Evolutionary conservation across 2,797 vertebrate species (phyloP).

Genomic region (Myotis pilosus): DNA sequence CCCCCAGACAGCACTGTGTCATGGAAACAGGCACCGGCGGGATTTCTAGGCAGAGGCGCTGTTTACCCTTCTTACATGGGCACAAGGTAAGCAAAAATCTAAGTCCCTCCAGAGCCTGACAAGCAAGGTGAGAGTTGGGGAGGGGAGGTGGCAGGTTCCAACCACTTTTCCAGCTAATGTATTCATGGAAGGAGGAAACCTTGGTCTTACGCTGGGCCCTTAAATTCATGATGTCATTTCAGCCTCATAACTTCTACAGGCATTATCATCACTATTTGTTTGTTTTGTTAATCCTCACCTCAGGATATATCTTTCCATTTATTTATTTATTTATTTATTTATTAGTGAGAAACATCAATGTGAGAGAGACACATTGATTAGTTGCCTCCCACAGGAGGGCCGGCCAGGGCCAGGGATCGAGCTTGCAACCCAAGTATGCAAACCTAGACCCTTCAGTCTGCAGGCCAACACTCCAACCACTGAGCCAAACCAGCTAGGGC

Average conservation of each 20-base stretch:
- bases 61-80: neutral
- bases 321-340: too few relatives aligned
- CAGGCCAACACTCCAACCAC: too few relatives aligned
- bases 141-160: too few relatives aligned
- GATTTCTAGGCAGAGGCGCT: neutral
- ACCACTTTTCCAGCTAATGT: neutral
- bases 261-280: neutral
- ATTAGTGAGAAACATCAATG: too few relatives aligned
- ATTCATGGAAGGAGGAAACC: accelerated
- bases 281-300: neutral
- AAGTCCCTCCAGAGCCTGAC: neutral
- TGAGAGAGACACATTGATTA: too few relatives aligned
- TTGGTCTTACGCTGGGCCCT: neutral
- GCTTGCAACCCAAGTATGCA: too few relatives aligned
- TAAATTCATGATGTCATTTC: accelerated
- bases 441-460: too few relatives aligned
- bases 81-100: neutral
- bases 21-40: neutral
- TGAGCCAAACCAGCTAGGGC: too few relatives aligned
- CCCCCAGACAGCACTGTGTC: neutral
- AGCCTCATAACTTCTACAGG: neutral
- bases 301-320: too few relatives aligned
- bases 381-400: too few relatives aligned
- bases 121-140: neutral
- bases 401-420: too few relatives aligned